These are phyloP conservation scores for Camelus dromedarius DNA, from an alignment of 2,113 vertebrate genomes.

Conservation along the genomic window DNA sequence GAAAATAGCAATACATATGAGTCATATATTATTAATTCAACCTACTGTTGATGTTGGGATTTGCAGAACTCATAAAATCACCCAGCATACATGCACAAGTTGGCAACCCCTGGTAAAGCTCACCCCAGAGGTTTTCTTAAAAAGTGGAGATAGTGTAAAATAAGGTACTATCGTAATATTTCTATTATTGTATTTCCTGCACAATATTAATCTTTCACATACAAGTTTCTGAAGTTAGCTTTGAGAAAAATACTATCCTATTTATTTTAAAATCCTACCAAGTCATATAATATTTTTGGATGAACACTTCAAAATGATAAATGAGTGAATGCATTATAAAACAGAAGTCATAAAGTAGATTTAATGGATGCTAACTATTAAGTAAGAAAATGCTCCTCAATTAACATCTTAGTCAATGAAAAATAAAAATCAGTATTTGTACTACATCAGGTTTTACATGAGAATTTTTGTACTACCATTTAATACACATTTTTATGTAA, in stretches of 20 bases:
- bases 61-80: not conserved
- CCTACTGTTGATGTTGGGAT: not conserved
- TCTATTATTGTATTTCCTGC: not conserved
- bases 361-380: slow-evolving; percentile 22
- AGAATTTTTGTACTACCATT: not conserved
- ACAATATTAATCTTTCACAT: not conserved
- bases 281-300: not conserved
- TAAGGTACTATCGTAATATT: not conserved
- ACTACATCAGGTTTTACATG: not conserved
- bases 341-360: not conserved
- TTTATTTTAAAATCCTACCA: slow-evolving; percentile 19
- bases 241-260: not conserved
- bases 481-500: slow-evolving; percentile 19
- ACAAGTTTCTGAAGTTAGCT: not conserved
- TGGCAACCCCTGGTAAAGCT: not conserved
- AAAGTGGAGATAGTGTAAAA: not conserved
- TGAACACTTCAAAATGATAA: not conserved
- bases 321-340: slow-evolving; percentile 11
- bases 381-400: slow-evolving; percentile 10
- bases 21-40: not conserved
- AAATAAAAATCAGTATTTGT: not conserved
- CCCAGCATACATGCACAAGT: not conserved
- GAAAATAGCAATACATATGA: not conserved
- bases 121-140: not conserved
- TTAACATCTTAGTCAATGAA: slow-evolving; percentile 18